Base-by-base conservation (phyloP, 2,888 invertebrate species). In the Apotomis turbidana region DNA sequence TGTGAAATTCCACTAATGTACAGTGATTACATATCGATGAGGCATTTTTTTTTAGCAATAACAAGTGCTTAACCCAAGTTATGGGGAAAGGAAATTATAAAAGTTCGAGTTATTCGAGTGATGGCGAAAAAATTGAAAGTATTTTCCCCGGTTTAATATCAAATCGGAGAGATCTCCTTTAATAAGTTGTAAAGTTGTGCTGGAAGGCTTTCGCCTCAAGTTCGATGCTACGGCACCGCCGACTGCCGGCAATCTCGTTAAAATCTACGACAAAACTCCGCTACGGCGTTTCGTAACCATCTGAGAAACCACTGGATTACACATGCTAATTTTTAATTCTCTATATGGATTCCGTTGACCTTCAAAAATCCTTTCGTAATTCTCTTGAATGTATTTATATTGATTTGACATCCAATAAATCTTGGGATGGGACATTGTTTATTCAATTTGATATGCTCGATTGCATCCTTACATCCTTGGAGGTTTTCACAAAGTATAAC, bases 141-240 rank as follows among this genome's bases (percentile, higher is more conserved):
- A 87, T 85, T 84, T 82, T 78, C 78, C 80, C 77, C 80, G 82
- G 83, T 84, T 86, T 86, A 84, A 87, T 87, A 87, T 88, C 83
- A 85, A 87, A 89, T 88, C 83, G 82, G 80, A 82, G 81, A 85
- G 83, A 88, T 88, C 85, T 87, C 81, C 82, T 87, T 85, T 89
- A 88, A 91, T 90, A 92, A 91, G 87, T 91, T 90, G 86, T 87
- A 88, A 91, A 92, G 87, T 92, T 90, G 85, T 85, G 86, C 87
- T 83, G 83, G 87, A 87, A 86, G 85, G 87, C 83, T 84, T 85
- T 83, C 82, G 80, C 84, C 83, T 84, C 83, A 82, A 89, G 85
- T 90, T 88, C 83, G 86, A 85, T 83, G 84, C 82, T 81, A 82
- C 83, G 81, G 84, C 81, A 83, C 80, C 81, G 84, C 85, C 86